Base-by-base conservation (phyloP, 1,140 invertebrate genomes). In the Sitodiplosis mosellana region DNA sequence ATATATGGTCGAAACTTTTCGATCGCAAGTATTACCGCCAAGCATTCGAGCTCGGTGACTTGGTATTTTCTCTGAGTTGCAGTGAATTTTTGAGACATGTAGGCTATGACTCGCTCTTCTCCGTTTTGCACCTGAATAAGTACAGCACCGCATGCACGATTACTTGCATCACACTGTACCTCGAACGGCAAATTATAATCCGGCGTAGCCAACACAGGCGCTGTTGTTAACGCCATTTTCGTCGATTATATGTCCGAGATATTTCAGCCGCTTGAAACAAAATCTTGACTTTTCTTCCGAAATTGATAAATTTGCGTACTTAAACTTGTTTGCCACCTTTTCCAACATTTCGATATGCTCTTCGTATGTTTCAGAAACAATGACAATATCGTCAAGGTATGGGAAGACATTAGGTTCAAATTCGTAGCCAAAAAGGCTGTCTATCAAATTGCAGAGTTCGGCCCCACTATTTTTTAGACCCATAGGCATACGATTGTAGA, bases 1-100 rank as follows among this genome's bases (percentile, higher is more conserved):
- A 70, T 40, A 53, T 68, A 74, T 7, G 57, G 53, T 19, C 58
- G 42, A 50, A 69, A 70, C 41, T 68, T 56, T 48, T 67, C 56
- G 2, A 72, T 54, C 8, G 61, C 65, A 48, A 55, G 55, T 0
- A 72, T 45, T 11, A 70, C 53, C 10, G 64, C 65, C 22, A 72
- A 52, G 18, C 59, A 56, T 59, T 72, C 69, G 47, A 58, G 47
- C 53, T 72, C 66, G 1, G 63, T 63, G n/a, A 58, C 58, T 0
- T 51, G 53, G 46, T 66, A 72, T 17, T 61, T 60, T 8, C 45
- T 49, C 56, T 74, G 69, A 0, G 54, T 48, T 4, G 49, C 46
- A 17, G 42, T 56, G 12, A 72, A 46, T 21, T 54, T 56, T n/a
- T 58, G 48, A 41, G 66, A 67, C 5, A 59, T 52, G 50, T 61